Base-by-base conservation (phyloP, 2,113 vertebrate species). In the Thryonomys swinderianus region DNA sequence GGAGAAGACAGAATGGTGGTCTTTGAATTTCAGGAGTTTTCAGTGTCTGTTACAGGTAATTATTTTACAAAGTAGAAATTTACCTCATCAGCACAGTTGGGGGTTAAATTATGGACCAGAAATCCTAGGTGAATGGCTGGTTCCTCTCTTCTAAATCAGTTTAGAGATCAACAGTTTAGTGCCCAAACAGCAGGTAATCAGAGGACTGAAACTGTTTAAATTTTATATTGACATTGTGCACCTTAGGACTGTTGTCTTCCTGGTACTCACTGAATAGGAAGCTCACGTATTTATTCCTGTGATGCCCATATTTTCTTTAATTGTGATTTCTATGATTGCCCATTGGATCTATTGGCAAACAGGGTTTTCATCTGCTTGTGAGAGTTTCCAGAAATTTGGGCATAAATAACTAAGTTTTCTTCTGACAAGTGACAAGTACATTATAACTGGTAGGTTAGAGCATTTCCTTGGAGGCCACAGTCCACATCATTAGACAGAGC, bases 171-270 rank as follows among this genome's bases (percentile, higher is more conserved):
- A 45, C 8, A 8, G 37, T n/a, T 78, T 59, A 17, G 0, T 34
- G 0, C 5, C 30, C 1, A 45, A 91, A 12, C 2, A 61, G 32
- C 0, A 76, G 23, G 11, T 5, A 61, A 37, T 12, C 0, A 0
- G 21, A 18, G 48, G 4, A 45, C 4, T 61, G 16, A 45, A 3
- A 42, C 42, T 51, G 25, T 88, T 55, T 1, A 40, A 80, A 74
- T n/a, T 53, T 5, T 23, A 64, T n/a, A 85, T 85, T 82, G 4
- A 51, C 76, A 62, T 37, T 45, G 0, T 59, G 0, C 7, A 64
- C 17, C 55, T 57, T 57, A 57, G 55, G 2, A 57, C 48, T 32
- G 27, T 37, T 89, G 3, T 18, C 11, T 27, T 37, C 37, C 10
- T 5, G 3, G 40, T 6, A 10, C 0, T 83, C 13, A 76, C 14